Evolutionary conservation across 2,113 vertebrate genomes (phyloP).

Genomic region (Passer domesticus): DNA sequence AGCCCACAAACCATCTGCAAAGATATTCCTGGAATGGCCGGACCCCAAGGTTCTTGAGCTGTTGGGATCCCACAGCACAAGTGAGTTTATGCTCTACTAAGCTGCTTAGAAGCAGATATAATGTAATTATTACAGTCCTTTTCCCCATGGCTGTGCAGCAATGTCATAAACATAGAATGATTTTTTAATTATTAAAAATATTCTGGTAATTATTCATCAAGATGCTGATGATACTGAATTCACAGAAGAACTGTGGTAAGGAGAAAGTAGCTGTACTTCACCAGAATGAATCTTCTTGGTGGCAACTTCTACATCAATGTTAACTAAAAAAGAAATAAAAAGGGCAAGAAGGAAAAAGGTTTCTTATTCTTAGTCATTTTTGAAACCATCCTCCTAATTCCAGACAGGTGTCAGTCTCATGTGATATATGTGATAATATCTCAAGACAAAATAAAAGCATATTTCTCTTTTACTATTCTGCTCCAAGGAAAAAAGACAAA

Average conservation of each 20-base stretch:
- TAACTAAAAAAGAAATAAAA: neutral
- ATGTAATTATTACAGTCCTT: neutral
- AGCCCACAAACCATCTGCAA: constrained; percentile 17
- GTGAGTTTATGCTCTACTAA: neutral
- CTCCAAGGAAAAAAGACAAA: constrained; percentile 71
- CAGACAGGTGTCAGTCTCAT: neutral
- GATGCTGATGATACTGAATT: neutral
- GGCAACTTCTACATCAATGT: neutral
- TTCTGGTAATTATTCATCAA: neutral
- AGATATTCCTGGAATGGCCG: neutral
- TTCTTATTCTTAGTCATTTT: neutral
- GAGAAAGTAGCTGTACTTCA: neutral
- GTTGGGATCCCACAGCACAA: neutral
- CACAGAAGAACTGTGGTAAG: neutral
- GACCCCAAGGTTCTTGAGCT: neutral
- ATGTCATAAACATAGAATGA: neutral
- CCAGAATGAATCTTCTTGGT: neutral
- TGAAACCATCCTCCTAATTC: neutral
- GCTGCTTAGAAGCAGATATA: neutral
- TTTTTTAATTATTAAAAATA: neutral
- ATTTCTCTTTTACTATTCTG: neutral
- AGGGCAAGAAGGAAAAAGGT: neutral
- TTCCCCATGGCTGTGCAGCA: neutral
- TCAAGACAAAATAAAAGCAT: neutral
- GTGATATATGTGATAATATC: neutral